Evolutionary conservation across 2,888 invertebrate species (phyloP).

Genomic region (Gerosis bhagava): DNA sequence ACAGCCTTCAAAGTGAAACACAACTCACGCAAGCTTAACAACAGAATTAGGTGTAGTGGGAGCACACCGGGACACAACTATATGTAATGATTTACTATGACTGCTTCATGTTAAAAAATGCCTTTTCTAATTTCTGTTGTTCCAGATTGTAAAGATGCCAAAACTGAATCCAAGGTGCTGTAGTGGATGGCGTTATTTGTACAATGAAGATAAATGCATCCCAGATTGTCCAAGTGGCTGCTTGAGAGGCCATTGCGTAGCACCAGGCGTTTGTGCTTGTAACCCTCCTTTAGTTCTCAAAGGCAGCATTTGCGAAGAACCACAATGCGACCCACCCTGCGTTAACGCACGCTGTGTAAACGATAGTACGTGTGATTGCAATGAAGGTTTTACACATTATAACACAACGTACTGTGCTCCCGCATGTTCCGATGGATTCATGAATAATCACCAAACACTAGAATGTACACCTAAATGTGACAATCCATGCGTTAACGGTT

Average conservation of each 20-base stretch:
- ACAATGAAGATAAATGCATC: constrained; percentile 35
- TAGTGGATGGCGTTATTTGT: too few relatives aligned
- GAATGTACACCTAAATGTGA: constrained; percentile 14
- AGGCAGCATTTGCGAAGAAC: constrained; percentile 37
- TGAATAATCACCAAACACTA: constrained; percentile 33
- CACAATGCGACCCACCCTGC: constrained; percentile 63
- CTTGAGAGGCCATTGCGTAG: constrained; percentile 47
- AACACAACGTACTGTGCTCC: constrained; percentile 31
- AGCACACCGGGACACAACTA: too few relatives aligned
- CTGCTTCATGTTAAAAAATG: too few relatives aligned
- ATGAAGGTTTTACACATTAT: constrained; percentile 38
- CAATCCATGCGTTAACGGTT: constrained; percentile 36
- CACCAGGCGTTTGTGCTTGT: constrained; percentile 51
- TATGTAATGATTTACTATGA: too few relatives aligned
- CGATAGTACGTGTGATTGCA: constrained; percentile 54
- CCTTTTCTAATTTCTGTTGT: too few relatives aligned
- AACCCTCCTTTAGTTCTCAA: constrained; percentile 37
- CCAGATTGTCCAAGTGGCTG: constrained; percentile 47
- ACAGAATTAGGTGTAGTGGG: too few relatives aligned
- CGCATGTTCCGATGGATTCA: constrained; percentile 40
- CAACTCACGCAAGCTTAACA: too few relatives aligned
- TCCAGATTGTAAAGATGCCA: too few relatives aligned
- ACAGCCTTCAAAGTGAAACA: too few relatives aligned
- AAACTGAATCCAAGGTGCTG: too few relatives aligned
- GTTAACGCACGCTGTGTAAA: constrained; percentile 45